These are phyloP conservation scores for Esox masquinongy DNA, from an alignment of 2,797 vertebrate genomes.

Conservation along the genomic window DNA sequence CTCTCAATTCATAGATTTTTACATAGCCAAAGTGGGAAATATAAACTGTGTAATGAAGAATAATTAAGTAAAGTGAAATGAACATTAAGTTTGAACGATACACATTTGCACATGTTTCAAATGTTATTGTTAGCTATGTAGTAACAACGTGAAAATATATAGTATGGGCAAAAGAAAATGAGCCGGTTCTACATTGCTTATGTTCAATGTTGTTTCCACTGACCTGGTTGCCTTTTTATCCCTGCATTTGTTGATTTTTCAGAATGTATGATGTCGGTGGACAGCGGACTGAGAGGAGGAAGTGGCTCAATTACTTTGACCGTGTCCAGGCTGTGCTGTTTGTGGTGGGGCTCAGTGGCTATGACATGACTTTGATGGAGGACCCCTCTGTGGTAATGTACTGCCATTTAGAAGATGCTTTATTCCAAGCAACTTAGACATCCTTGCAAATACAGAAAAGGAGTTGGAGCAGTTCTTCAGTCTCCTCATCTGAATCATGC, in stretches of 20 bases:
- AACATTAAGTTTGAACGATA: no score
- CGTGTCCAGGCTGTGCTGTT: constrained; percentile 69
- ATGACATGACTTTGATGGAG: constrained; percentile 60
- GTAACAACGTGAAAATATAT: no score
- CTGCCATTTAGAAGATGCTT: not conserved
- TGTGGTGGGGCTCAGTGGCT: constrained; percentile 73
- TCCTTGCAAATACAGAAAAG: not conserved
- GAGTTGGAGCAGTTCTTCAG: not conserved
- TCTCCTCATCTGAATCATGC: not conserved
- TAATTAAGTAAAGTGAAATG: no score
- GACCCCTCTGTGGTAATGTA: constrained; percentile 54
- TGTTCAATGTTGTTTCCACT: no score
- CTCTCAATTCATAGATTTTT: no score
- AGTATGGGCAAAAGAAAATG: no score
- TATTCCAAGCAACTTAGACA: not conserved
- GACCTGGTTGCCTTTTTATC: no score
- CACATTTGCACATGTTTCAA: no score
- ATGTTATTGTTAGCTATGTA: no score
- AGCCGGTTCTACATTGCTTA: no score
- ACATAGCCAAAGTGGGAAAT: no score
- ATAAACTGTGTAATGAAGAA: no score
- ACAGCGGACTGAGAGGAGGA: constrained; percentile 67
- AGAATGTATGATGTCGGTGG: constrained; percentile 76
- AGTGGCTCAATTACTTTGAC: constrained; percentile 79
- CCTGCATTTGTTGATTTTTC: not conserved